A percentile compares a stretch with the other conserved stretches of the same genome.
phyloP scores from a whole-genome alignment of 2,113 vertebrate genomes.

The Sula dactylatra region DNA sequence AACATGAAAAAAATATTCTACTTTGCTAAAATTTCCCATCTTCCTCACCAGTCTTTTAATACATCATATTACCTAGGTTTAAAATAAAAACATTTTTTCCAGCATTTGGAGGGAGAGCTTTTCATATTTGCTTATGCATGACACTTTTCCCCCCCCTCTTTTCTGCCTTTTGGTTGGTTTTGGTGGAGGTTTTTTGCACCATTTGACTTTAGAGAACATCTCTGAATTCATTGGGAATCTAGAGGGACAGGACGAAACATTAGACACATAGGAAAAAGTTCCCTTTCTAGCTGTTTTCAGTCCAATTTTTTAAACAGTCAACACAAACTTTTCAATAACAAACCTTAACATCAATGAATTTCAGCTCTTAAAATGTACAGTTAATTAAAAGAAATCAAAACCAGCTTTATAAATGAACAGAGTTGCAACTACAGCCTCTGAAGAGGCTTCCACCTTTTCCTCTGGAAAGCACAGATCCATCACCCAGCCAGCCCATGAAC shows the following conservation, averaged over 20 bases:
- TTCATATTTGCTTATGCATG: neutral
- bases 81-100: neutral
- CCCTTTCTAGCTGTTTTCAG: neutral
- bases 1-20: neutral
- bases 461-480: neutral
- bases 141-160: neutral
- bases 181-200: neutral
- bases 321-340: neutral
- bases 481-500: fast-evolving
- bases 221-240: neutral
- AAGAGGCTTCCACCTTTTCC: neutral
- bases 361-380: neutral
- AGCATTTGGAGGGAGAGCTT: neutral
- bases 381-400: neutral
- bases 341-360: neutral
- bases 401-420: neutral
- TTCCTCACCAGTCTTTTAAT: neutral
- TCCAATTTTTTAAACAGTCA: neutral
- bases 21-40: neutral
- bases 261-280: neutral
- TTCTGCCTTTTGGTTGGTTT: neutral
- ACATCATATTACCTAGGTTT: neutral
- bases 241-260: neutral
- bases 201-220: neutral
- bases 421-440: neutral